Conservation (phyloP, 2,888 invertebrate genomes). For the Pterostichus niger region DNA sequence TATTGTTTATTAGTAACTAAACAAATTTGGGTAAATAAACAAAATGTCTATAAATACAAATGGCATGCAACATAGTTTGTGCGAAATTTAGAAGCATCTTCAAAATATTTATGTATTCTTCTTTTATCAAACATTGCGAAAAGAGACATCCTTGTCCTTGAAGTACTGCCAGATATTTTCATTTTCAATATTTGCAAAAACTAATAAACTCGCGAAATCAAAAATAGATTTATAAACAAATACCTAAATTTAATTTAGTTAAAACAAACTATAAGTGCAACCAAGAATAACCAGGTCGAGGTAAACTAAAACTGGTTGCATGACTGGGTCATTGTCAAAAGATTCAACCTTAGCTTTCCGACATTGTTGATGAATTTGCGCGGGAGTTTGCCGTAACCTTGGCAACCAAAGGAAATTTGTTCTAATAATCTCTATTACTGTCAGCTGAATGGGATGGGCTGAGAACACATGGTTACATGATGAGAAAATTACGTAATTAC, state of each 20-base stretch:
- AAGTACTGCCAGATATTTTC: constrained; percentile 24
- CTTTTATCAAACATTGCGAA: constrained; percentile 6
- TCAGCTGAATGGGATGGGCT: constrained; percentile 36
- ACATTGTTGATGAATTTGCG: constrained; percentile 24
- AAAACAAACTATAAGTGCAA: constrained; percentile 20
- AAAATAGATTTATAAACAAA: constrained; percentile 24
- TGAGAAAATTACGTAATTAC: constrained; percentile 38
- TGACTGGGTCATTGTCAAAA: constrained; percentile 45
- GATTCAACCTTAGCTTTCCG: constrained; percentile 2
- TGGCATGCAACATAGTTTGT: too few relatives aligned
- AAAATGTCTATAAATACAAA: too few relatives aligned
- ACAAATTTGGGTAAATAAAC: too few relatives aligned
- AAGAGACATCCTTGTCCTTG: constrained; percentile 17
- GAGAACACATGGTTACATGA: constrained; percentile 18
- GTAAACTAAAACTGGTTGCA: constrained; percentile 33
- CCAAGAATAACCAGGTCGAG: constrained; percentile 35
- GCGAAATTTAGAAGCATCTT: too few relatives aligned
- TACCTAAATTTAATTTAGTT: neutral
- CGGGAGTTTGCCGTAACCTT: constrained; percentile 39
- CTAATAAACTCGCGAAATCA: neutral
- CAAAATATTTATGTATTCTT: neutral
- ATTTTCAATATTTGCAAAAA: constrained; percentile 35
- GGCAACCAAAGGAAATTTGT: constrained; percentile 19
- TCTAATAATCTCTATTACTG: constrained; percentile 43
- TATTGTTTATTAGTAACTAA: neutral